phyloP scores from a whole-genome alignment of 2,888 invertebrate species.

The Scaptomyza polygonia region DNA sequence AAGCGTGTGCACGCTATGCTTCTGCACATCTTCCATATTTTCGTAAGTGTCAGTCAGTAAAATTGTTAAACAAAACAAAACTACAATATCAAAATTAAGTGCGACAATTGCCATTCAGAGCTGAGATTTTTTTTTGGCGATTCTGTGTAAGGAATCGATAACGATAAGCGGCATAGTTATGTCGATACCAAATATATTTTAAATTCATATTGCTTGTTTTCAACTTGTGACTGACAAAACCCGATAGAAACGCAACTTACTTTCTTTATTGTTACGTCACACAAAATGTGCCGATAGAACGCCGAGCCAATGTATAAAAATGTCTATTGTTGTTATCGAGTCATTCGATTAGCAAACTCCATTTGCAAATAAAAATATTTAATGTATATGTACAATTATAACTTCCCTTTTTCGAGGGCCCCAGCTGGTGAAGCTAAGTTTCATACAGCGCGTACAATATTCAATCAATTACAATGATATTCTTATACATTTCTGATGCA shows the following conservation, averaged over 20 bases:
- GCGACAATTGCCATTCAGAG: constrained; percentile 43
- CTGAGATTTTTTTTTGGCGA: not conserved
- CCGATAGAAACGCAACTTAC: not conserved
- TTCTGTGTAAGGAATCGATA: constrained; percentile 1
- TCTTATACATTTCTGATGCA: constrained; percentile 51
- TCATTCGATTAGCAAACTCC: not conserved
- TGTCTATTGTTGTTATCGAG: constrained; percentile 7
- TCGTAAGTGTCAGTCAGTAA: constrained; percentile 1
- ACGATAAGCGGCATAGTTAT: not conserved
- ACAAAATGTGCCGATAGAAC: not conserved
- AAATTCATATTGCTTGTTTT: not conserved
- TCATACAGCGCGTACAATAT: not conserved
- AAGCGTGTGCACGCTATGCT: constrained; percentile 98
- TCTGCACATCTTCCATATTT: constrained; percentile 92
- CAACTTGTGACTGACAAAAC: not conserved
- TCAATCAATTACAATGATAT: constrained; percentile 26
- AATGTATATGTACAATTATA: constrained; percentile 1
- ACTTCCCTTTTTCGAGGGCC: not conserved
- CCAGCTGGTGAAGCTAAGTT: not conserved
- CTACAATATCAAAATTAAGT: constrained; percentile 21
- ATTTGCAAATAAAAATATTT: not conserved
- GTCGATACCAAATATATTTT: too few species aligned
- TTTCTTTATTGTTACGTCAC: constrained; percentile 9
- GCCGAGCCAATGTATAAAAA: not conserved
- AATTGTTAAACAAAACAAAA: constrained; percentile 17